Base-by-base conservation (phyloP, 2,888 invertebrate species). In the Saturnia japonica region DNA sequence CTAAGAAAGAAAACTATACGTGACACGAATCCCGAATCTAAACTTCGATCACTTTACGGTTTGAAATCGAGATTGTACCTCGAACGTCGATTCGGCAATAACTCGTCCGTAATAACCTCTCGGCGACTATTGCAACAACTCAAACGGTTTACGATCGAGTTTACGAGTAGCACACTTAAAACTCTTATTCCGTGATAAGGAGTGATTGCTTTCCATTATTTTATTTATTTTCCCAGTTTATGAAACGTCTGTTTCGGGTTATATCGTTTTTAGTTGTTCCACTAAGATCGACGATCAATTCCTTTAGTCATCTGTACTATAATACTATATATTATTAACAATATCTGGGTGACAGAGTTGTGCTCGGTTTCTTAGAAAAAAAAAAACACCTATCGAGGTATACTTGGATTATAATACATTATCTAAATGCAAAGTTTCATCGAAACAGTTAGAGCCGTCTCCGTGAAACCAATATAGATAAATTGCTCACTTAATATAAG, bases 111-210 rank as follows among this genome's bases (percentile, higher is more conserved):
- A 72, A 72, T 70, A 70, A 57, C 28, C 54, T 45, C 68, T 60
- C 64, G 40, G 40, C 40, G 75, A 70, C 70, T 68, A 68, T 45
- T 71, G 70, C 68, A 72, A 40, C 19, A 67, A 68, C 69, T 64
- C 34, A 64, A 69, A 73, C 70, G 64, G 42, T 78, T 78, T 75
- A 78, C 71, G 74, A 74, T 64, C 69, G 54, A 71, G 68, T 82
- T 81, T 81, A 77, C 68, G 72, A 72, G 67, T 34, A 64, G 71
- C 72, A 75, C 54, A 76, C 77, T 81, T 76, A 77, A 81, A 82
- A 80, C 77, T 82, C 79, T 72, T 66, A 70, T 54, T 67, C 54
- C 68, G 54, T 69, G 81, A 82, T 81, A 82, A 77, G 76, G 70
- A 70, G 72, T 76, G 73, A 80, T 78, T 72, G 76, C 72, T 68